phyloP scores from a whole-genome alignment of 1,140 invertebrate species.

The Telenomus remus region DNA sequence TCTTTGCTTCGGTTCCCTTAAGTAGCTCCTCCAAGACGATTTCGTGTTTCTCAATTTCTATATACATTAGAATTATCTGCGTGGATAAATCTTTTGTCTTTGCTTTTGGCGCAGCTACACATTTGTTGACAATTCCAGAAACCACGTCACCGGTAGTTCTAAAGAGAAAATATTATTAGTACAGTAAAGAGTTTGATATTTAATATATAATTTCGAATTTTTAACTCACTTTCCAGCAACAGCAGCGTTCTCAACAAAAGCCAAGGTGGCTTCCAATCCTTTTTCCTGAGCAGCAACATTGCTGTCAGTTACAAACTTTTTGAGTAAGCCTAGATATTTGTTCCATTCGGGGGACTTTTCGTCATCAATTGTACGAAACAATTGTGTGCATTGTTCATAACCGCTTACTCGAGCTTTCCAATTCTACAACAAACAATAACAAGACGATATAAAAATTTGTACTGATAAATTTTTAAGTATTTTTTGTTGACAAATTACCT shows the following conservation, averaged over 20 bases:
- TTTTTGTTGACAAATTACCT: slow-evolving; percentile 73
- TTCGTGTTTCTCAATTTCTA: slow-evolving; percentile 97
- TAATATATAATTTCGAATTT: neutral
- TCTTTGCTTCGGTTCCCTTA: slow-evolving; percentile 96
- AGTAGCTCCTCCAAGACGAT: slow-evolving; percentile 92
- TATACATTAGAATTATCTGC: slow-evolving; percentile 93
- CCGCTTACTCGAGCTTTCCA: slow-evolving; percentile 96
- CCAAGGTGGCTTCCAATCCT: slow-evolving; percentile 92
- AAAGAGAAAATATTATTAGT: slow-evolving; percentile 28
- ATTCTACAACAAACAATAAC: slow-evolving; percentile 21
- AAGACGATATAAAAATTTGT: neutral
- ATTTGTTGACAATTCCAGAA: slow-evolving; percentile 91
- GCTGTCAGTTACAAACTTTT: slow-evolving; percentile 96
- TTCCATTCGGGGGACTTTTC: slow-evolving; percentile 95
- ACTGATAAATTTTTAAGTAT: neutral
- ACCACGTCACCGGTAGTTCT: slow-evolving; percentile 94
- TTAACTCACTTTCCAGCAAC: slow-evolving; percentile 83
- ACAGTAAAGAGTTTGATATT: no score
- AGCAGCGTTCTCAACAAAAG: slow-evolving; percentile 92
- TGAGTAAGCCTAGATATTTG: slow-evolving; percentile 92
- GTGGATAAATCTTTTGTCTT: slow-evolving; percentile 94
- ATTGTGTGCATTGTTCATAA: slow-evolving; percentile 94
- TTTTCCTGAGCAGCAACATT: slow-evolving; percentile 98
- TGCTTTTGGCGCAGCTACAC: slow-evolving; percentile 91
- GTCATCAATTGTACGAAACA: slow-evolving; percentile 90